Evolutionary conservation across 2,888 invertebrate species (phyloP).

Genomic region (Drosophila crucigera): DNA sequence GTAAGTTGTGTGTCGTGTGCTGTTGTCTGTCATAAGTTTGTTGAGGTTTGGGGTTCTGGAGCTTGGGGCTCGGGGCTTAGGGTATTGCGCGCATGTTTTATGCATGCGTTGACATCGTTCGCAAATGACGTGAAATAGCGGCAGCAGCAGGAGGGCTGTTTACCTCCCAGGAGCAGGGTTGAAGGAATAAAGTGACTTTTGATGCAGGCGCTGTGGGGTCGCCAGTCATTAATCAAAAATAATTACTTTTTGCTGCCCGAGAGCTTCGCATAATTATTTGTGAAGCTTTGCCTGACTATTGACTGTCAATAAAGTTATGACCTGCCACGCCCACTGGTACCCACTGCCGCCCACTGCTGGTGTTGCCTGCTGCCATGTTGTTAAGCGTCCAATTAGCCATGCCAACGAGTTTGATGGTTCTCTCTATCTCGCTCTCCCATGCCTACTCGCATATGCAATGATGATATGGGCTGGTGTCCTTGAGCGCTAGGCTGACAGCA

Average conservation of each 20-base stretch:
- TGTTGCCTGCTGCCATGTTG: constrained; percentile 19
- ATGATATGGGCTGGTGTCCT: constrained; percentile 37
- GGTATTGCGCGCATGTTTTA: constrained; percentile 66
- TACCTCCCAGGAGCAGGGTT: neutral
- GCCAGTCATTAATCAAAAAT: constrained; percentile 67
- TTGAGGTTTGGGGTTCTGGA: constrained; percentile 1
- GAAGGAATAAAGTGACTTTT: neutral
- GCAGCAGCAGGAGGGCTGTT: neutral
- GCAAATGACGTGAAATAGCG: constrained; percentile 61
- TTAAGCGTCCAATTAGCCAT: constrained; percentile 58
- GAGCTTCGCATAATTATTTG: constrained; percentile 54
- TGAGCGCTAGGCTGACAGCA: constrained; percentile 29
- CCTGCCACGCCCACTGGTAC: neutral
- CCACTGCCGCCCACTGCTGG: neutral
- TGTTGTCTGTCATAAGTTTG: constrained; percentile 68
- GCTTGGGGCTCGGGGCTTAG: neutral
- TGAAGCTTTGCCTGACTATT: constrained; percentile 28
- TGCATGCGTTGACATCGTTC: constrained; percentile 80
- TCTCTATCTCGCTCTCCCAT: neutral
- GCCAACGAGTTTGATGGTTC: constrained; percentile 21
- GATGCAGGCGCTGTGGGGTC: constrained; percentile 32
- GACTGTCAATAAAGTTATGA: constrained; percentile 45
- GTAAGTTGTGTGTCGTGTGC: constrained; percentile 55
- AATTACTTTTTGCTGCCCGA: constrained; percentile 56
- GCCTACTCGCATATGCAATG: constrained; percentile 12